Base-by-base conservation (phyloP, 2,888 invertebrate species). In the Aphodius sticticus region DNA sequence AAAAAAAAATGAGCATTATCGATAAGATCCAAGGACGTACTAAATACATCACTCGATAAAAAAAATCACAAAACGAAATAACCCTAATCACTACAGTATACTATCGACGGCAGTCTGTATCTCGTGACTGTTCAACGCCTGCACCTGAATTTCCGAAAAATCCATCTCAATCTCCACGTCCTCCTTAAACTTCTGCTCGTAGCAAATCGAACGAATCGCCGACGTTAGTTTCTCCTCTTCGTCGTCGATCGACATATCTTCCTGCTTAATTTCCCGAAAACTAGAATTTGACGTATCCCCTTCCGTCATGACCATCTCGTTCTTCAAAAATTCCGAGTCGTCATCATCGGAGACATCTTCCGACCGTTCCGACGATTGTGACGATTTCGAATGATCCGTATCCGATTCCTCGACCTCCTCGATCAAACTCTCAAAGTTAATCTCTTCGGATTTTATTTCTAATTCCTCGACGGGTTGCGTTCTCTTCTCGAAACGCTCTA, bases 21-120 rank as follows among this genome's bases (percentile, higher is more conserved):
- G 26, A 26, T 26, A 26, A 26, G 26, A 26, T 26, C 26, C 26
- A 3, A 26, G 26, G 26, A 26, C 26, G 26, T 26, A 26, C 26
- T 3, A 26, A 26, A 26, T 26, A 26, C 26, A 3, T 3, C 26
- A 3, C 26, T 3, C 26, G 26, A 26, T 26, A 26, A 26, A 26
- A 26, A 26, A 26, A 26, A 26, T 26, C 26, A 26, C 26, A 26
- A 26, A 26, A 26, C 26, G 26, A 26, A 26, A 26, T 3, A 2
- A 26, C 26, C 3, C 26, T 26, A 26, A 26, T 2, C 26, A 26
- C 82, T 84, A 88, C 78, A 88, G 82, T 81, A 89, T 89, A 82
- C 89, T 89, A 80, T 88, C 89, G 38, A 89, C 89, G 26, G 89
- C 89, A 74, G 88, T 87, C 81, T 89, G 89, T n/a, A 89, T 87